phyloP scores from a whole-genome alignment of 2,888 invertebrate species.

The Cylindroiulus punctatus region DNA sequence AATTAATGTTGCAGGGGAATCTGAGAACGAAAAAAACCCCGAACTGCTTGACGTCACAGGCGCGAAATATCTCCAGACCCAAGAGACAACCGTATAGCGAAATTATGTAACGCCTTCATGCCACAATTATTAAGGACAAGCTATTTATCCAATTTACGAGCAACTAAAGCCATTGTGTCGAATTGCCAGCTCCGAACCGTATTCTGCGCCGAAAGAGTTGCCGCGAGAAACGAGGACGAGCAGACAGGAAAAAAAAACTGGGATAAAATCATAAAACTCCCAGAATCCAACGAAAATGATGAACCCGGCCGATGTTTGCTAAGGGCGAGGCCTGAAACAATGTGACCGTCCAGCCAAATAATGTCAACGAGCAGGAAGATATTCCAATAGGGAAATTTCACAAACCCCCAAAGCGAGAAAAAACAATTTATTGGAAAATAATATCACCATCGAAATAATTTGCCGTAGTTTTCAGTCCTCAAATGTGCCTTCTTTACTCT shows the following conservation, averaged over 20 bases:
- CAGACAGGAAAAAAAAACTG: neutral
- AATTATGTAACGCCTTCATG: slow-evolving; percentile 9
- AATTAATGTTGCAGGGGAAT: neutral
- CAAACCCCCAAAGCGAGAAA: no score
- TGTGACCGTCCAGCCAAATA: no score
- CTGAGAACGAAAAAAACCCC: neutral
- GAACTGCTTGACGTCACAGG: neutral
- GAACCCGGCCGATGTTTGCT: slow-evolving; percentile 7
- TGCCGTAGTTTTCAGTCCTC: no score
- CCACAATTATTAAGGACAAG: slow-evolving; percentile 16
- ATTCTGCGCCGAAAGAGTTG: neutral
- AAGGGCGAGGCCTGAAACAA: neutral
- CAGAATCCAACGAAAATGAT: neutral
- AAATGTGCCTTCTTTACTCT: no score
- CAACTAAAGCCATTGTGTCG: slow-evolving; percentile 9
- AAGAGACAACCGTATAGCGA: neutral
- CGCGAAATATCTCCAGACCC: neutral
- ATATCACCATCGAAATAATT: no score
- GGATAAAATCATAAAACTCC: neutral
- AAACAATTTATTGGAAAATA: no score
- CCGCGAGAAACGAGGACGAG: neutral
- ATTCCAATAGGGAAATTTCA: no score
- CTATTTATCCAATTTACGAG: slow-evolving; percentile 42
- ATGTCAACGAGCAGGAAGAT: no score
- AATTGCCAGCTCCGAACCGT: neutral